A percentile compares a stretch with the other conserved stretches of the same genome.
These are phyloP conservation scores for Anadara kagoshimensis DNA, from an alignment of 1,140 invertebrate genomes.

Conservation along the genomic window DNA sequence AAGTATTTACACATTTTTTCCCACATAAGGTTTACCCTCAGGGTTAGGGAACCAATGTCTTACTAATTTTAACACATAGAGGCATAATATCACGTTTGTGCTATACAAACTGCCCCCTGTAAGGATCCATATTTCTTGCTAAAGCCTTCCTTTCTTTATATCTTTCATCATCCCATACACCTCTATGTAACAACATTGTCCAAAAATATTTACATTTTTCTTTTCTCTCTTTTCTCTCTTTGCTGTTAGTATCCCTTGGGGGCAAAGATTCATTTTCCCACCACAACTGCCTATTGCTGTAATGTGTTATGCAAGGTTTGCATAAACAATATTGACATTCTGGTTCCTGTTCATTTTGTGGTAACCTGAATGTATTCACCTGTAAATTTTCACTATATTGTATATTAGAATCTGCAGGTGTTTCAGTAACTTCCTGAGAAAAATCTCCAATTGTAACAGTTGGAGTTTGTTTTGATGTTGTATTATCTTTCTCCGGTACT, in stretches of 20 bases:
- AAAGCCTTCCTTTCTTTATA: not conserved
- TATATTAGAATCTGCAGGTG: slow-evolving; percentile 1
- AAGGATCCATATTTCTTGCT: not conserved
- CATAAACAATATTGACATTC: slow-evolving; percentile 23
- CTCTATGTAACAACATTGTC: slow-evolving; percentile 21
- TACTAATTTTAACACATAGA: slow-evolving; percentile 16
- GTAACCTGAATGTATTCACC: too few species aligned
- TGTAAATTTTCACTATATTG: too few species aligned
- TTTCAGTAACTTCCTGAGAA: too few species aligned
- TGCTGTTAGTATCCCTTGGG: not conserved
- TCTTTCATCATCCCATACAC: slow-evolving; percentile 14
- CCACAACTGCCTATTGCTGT: slow-evolving; percentile 12
- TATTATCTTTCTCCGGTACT: not conserved
- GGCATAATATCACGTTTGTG: slow-evolving; percentile 26
- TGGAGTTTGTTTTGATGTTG: not conserved
- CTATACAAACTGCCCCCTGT: not conserved
- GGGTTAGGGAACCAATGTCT: slow-evolving; percentile 19
- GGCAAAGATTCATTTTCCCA: slow-evolving; percentile 3
- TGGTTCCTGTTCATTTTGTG: not conserved
- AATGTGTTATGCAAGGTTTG: slow-evolving; percentile 17
- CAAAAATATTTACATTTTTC: slow-evolving; percentile 25
- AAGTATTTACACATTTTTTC: too few species aligned
- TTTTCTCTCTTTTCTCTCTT: slow-evolving; percentile 1
- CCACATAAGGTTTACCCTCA: too few species aligned
- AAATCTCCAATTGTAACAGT: not conserved